phyloP scores from a whole-genome alignment of 2,888 invertebrate species.

The Monochamus alternatus region DNA sequence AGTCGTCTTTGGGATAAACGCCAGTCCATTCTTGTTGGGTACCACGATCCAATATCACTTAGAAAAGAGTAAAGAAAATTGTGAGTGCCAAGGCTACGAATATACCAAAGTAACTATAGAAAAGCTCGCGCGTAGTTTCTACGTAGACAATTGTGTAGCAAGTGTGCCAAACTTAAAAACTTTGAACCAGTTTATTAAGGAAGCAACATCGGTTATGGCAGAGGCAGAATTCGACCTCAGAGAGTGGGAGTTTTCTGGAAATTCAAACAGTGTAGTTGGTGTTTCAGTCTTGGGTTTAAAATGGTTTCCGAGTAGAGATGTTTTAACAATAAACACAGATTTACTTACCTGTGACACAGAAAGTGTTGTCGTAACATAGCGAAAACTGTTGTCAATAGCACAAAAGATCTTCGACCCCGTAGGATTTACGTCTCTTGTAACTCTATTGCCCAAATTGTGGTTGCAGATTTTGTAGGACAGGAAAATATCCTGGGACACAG shows the following conservation, averaged over 20 bases:
- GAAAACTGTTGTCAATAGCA: no score
- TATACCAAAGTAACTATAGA: no score
- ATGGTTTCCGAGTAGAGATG: no score
- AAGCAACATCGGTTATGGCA: not conserved
- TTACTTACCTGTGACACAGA: no score
- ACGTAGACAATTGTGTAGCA: not conserved
- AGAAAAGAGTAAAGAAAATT: no score
- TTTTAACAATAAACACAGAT: no score
- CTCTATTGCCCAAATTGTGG: not conserved
- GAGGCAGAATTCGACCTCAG: constrained; percentile 5
- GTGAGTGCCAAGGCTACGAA: no score
- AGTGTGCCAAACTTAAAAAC: not conserved
- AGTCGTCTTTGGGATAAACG: not conserved
- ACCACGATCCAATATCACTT: no score
- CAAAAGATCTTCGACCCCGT: not conserved
- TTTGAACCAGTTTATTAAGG: constrained; percentile 2
- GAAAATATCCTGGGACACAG: no score
- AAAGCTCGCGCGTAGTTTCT: no score
- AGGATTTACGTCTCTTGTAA: not conserved
- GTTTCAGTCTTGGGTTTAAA: no score
- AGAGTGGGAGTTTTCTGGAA: constrained; percentile 15
- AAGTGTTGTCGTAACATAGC: no score
- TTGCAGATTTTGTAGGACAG: not conserved
- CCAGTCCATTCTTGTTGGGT: constrained; percentile 3
- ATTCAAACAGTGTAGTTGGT: not conserved